A percentile compares a stretch with the other conserved stretches of the same genome.
These are phyloP conservation scores for Darevskia mixta DNA, from an alignment of 2,797 vertebrate genomes.

Conservation along the genomic window DNA sequence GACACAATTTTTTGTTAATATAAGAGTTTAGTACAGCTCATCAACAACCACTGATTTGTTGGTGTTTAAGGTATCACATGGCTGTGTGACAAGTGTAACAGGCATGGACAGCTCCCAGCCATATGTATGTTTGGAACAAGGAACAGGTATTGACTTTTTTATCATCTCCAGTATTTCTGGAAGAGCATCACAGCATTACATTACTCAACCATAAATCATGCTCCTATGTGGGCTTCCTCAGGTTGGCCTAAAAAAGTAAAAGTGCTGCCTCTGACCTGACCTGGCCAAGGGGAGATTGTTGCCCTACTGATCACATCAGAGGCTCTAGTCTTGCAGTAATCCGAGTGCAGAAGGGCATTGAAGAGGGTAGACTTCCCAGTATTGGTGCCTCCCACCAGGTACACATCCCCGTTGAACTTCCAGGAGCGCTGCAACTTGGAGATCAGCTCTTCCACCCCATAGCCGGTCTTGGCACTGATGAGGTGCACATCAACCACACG, in stretches of 20 bases:
- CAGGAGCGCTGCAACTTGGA: conserved; percentile 87
- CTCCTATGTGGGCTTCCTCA: accelerated
- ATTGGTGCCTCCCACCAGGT: conserved; percentile 90
- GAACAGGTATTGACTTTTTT: background rate
- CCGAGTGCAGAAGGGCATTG: conserved; percentile 88
- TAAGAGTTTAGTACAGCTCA: background rate
- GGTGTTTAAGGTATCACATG: background rate
- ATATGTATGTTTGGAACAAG: background rate
- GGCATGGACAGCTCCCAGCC: background rate
- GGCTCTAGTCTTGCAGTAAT: conserved; percentile 90
- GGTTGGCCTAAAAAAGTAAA: accelerated
- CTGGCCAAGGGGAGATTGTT: conserved; percentile 93
- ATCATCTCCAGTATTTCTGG: background rate
- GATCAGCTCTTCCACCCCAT: conserved; percentile 88
- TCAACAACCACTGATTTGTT: background rate
- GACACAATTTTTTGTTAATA: too few relatives aligned
- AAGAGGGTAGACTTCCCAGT: conserved; percentile 94
- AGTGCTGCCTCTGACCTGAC: conserved; percentile 84
- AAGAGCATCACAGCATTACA: background rate
- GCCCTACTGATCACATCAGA: conserved; percentile 82
- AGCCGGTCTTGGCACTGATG: conserved; percentile 94
- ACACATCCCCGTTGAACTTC: conserved; percentile 90
- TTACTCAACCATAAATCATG: background rate
- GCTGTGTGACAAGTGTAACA: background rate
- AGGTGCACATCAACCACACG: conserved; percentile 84